These are phyloP conservation scores for Nomada goodeniana DNA, from an alignment of 2,888 invertebrate species.

Conservation along the genomic window DNA sequence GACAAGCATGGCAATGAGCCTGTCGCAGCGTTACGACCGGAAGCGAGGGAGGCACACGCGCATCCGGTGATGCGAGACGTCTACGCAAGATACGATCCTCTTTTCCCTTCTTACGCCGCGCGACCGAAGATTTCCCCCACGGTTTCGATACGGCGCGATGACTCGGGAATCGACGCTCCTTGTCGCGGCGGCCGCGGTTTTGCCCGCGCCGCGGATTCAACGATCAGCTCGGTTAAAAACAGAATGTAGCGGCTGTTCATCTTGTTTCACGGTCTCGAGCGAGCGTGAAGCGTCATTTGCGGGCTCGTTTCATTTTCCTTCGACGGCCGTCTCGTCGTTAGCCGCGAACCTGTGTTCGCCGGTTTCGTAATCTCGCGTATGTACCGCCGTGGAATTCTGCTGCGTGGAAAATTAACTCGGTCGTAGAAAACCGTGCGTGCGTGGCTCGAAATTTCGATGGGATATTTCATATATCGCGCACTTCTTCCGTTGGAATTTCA, in stretches of 20 bases:
- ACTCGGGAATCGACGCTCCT: slow-evolving; percentile 38
- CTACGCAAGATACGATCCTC: slow-evolving; percentile 65
- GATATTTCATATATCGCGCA: background rate
- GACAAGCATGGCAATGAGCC: slow-evolving; percentile 78
- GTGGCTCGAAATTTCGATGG: too few relatives aligned
- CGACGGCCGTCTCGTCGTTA: slow-evolving; percentile 13
- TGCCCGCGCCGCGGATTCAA: slow-evolving; percentile 12
- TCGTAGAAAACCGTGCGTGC: too few relatives aligned
- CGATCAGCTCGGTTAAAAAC: slow-evolving; percentile 24
- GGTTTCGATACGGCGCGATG: slow-evolving; percentile 27
- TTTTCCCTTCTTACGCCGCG: slow-evolving; percentile 54
- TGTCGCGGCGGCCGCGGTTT: background rate
- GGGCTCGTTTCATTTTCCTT: slow-evolving; percentile 36
- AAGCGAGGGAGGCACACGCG: slow-evolving; percentile 79
- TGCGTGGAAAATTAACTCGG: too few relatives aligned
- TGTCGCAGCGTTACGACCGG: slow-evolving; percentile 72
- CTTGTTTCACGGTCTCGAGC: slow-evolving; percentile 43
- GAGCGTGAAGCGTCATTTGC: slow-evolving; percentile 43
- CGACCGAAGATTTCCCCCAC: slow-evolving; percentile 45
- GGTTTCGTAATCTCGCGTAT: slow-evolving; percentile 13
- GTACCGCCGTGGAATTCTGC: background rate
- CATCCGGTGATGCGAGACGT: slow-evolving; percentile 79
- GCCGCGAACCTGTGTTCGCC: background rate
- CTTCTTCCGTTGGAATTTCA: background rate
- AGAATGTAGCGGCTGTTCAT: slow-evolving; percentile 26